These are phyloP conservation scores for Smithornis capensis DNA, from an alignment of 2,113 vertebrate genomes.

Conservation along the genomic window DNA sequence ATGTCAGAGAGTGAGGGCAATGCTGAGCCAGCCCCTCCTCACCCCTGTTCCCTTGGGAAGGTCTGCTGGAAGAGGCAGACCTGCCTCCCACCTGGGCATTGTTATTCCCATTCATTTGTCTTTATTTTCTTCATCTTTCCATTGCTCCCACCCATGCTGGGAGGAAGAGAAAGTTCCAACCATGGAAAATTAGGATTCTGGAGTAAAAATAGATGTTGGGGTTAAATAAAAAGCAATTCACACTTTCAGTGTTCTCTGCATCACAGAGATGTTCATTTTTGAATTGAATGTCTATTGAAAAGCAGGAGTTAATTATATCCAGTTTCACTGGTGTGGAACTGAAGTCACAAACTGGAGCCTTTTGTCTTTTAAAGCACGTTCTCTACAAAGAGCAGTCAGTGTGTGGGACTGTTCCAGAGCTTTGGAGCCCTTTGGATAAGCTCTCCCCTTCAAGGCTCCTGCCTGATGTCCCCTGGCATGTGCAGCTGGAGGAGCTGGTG, in stretches of 20 bases:
- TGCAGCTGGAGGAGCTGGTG: background rate
- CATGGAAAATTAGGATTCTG: background rate
- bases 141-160: background rate
- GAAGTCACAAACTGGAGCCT: background rate
- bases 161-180: background rate
- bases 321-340: background rate
- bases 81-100: background rate
- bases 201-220: slow-evolving; percentile 29
- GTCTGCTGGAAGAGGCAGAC: background rate
- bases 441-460: background rate
- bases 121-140: background rate
- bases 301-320: background rate
- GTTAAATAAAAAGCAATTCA: background rate
- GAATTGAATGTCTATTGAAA: background rate
- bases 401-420: background rate
- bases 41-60: too few relatives aligned
- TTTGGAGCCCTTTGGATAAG: background rate
- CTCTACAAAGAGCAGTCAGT: background rate
- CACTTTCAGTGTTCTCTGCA: background rate
- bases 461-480: background rate
- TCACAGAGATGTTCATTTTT: background rate
- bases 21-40: background rate
- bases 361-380: background rate
- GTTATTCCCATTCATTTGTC: background rate
- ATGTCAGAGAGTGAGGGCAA: background rate